Evolutionary conservation across 2,888 invertebrate genomes (phyloP).

Genomic region (Mesorhabditis belari): DNA sequence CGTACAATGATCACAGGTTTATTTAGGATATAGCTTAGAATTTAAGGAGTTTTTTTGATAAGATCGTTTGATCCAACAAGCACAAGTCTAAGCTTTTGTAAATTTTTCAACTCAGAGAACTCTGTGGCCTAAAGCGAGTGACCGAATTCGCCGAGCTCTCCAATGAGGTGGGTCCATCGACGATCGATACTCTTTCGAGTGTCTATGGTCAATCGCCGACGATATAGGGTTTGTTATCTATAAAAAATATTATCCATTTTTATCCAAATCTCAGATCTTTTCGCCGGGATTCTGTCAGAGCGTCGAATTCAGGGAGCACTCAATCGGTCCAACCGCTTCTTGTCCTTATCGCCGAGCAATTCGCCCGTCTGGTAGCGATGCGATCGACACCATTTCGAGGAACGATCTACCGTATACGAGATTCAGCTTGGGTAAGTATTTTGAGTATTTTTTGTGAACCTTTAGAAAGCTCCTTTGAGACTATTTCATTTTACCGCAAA

Average conservation of each 20-base stretch:
- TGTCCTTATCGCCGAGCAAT: conserved; percentile 85
- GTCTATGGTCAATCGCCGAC: conserved; percentile 39
- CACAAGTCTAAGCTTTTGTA: not conserved
- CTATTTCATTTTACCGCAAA: too few relatives aligned
- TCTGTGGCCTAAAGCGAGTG: conserved; percentile 38
- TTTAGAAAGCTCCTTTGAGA: not conserved
- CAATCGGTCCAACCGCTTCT: conserved; percentile 87
- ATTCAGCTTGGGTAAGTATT: conserved; percentile 28
- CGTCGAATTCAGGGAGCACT: conserved; percentile 54
- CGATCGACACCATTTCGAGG: conserved; percentile 71
- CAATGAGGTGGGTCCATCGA: conserved; percentile 35
- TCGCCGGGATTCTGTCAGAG: conserved; percentile 26
- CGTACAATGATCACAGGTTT: conserved; percentile 34
- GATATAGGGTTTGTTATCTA: too few relatives aligned
- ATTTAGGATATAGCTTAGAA: not conserved
- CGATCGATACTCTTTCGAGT: conserved; percentile 31
- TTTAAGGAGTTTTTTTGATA: not conserved
- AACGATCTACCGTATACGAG: conserved; percentile 28
- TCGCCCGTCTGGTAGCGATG: conserved; percentile 64
- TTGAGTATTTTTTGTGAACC: not conserved
- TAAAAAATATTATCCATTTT: too few relatives aligned
- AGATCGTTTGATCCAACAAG: not conserved
- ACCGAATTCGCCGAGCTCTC: conserved; percentile 33
- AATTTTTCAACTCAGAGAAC: conserved; percentile 18
- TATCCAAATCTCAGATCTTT: conserved; percentile 21